These are phyloP conservation scores for Meloidogyne chitwoodi DNA, from an alignment of 1,140 invertebrate species.

Conservation along the genomic window DNA sequence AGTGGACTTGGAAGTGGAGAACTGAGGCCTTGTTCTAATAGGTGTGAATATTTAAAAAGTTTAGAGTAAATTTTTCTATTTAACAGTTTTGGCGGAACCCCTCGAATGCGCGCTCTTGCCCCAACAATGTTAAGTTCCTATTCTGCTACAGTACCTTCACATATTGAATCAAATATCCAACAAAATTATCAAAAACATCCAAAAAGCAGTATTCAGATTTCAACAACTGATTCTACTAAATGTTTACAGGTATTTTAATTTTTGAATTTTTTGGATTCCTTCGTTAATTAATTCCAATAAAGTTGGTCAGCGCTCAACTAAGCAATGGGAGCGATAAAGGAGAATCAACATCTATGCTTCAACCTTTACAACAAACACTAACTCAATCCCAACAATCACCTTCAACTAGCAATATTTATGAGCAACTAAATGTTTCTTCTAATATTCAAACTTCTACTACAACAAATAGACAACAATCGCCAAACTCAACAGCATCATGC, in stretches of 20 bases:
- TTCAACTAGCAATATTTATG: not conserved
- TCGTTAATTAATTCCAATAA: too few species aligned
- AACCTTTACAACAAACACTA: not conserved
- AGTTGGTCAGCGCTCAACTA: not conserved
- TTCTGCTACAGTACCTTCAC: conserved; percentile 4
- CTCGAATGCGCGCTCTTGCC: conserved; percentile 27
- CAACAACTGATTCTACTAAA: conserved; percentile 29
- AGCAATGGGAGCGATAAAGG: not conserved
- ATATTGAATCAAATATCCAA: conserved; percentile 17
- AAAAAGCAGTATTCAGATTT: conserved; percentile 47
- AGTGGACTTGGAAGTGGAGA: not conserved
- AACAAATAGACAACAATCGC: conserved; percentile 36
- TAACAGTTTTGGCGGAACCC: conserved; percentile 18
- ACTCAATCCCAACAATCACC: not conserved
- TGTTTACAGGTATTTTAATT: conserved; percentile 1
- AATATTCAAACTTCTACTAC: not conserved
- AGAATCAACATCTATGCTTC: not conserved
- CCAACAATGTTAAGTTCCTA: conserved; percentile 18
- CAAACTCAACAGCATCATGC: conserved; percentile 55
- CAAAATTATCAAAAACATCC: conserved; percentile 39
- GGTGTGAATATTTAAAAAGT: not conserved
- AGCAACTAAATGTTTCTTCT: not conserved
- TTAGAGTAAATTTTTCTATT: not conserved
- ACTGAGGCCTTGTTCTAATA: conserved; percentile 13
- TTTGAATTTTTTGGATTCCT: not conserved